A percentile compares a stretch with the other conserved stretches of the same genome.
These are phyloP conservation scores for Heliconius hewitsoni DNA, from an alignment of 1,140 invertebrate genomes.

Conservation along the genomic window DNA sequence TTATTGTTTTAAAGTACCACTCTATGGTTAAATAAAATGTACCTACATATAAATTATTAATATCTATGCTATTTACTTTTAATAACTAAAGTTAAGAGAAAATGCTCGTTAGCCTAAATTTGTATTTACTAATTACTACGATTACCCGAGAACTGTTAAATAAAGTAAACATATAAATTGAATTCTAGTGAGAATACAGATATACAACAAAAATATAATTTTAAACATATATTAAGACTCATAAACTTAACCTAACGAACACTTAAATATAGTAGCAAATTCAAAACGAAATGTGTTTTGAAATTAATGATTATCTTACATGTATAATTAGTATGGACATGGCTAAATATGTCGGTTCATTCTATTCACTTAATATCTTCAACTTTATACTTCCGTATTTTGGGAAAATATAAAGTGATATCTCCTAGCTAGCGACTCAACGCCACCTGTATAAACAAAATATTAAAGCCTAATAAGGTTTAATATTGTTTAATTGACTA, in stretches of 20 bases:
- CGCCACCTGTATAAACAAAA: too few species aligned
- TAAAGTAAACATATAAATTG: slow-evolving; percentile 3
- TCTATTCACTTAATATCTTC: too few species aligned
- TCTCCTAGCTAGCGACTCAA: too few species aligned
- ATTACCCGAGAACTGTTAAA: not conserved
- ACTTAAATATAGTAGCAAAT: not conserved
- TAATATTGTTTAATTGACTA: too few species aligned
- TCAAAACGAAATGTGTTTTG: not conserved
- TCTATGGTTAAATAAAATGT: too few species aligned
- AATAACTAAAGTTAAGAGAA: not conserved
- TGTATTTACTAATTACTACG: not conserved
- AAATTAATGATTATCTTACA: not conserved
- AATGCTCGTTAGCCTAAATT: not conserved
- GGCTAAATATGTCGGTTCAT: not conserved
- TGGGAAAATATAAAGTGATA: too few species aligned
- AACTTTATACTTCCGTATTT: too few species aligned
- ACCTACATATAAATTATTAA: not conserved
- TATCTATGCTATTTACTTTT: not conserved
- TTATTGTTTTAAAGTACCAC: too few species aligned
- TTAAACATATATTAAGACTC: not conserved
- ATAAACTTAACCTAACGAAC: not conserved
- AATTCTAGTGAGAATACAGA: not conserved
- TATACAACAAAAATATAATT: not conserved
- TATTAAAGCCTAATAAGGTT: too few species aligned
- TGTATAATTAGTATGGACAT: not conserved